Percentiles rank a stretch among this genome's conserved stretches.
Conservation (phyloP, 2,888 invertebrate species). For the Megalurothrips usitatus region DNA sequence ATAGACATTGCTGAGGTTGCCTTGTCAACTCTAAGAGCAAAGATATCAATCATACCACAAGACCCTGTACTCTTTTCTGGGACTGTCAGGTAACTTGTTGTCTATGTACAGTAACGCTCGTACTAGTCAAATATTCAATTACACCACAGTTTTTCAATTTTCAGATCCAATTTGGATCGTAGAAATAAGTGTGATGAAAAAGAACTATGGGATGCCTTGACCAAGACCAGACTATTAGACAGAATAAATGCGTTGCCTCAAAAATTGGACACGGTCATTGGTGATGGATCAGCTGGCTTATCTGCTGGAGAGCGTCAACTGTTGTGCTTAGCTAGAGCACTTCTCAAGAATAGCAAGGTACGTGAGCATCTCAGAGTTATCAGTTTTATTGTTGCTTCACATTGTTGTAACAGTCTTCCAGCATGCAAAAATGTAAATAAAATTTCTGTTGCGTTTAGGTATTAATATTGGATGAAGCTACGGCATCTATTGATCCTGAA, state of each 20-base stretch:
- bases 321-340: conserved; percentile 57
- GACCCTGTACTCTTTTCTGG: conserved; percentile 60
- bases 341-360: conserved; percentile 54
- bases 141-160: conserved; percentile 32
- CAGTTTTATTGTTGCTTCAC: too few species aligned
- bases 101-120: background rate
- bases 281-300: conserved; percentile 44
- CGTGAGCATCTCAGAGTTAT: too few species aligned
- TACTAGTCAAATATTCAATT: background rate
- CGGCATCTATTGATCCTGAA: conserved; percentile 55
- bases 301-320: conserved; percentile 57
- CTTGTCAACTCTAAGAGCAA: conserved; percentile 51
- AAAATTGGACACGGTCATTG: conserved; percentile 50
- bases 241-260: conserved; percentile 45
- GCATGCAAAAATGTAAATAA: background rate
- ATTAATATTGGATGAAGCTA: conserved; percentile 55
- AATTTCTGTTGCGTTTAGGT: conserved; percentile 45
- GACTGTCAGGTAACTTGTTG: conserved; percentile 49
- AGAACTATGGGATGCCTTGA: conserved; percentile 49
- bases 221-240: conserved; percentile 48
- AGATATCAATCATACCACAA: conserved; percentile 56
- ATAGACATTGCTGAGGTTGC: conserved; percentile 50
- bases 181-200: conserved; percentile 44
- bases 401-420: too few species aligned
- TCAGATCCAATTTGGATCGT: conserved; percentile 51